Evolutionary conservation across 2,113 vertebrate species (phyloP).

Genomic region (Pangasianodon hypophthalmus): DNA sequence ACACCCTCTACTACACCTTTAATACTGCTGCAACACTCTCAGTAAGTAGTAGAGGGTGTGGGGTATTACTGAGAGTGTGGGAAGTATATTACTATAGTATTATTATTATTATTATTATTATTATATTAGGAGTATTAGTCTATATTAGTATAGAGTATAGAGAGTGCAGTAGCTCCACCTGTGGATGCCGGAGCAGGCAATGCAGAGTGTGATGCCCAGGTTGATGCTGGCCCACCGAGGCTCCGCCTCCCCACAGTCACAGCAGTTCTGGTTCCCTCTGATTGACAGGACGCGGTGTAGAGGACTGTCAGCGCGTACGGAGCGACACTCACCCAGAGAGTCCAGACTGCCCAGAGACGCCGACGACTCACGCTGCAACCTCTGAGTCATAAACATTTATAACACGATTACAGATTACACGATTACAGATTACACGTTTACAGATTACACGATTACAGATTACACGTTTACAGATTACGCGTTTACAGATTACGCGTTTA

Average conservation of each 20-base stretch:
- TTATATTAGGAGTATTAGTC: no score
- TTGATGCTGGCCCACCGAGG: conserved; percentile 98
- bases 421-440: neutral
- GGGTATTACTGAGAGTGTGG: neutral
- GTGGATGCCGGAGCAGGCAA: conserved; percentile 96
- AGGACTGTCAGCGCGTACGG: conserved; percentile 86
- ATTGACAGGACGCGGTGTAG: conserved; percentile 87
- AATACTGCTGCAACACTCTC: no score
- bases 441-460: neutral
- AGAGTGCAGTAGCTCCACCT: conserved; percentile 70
- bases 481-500: neutral
- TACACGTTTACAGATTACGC: neutral
- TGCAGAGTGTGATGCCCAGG: conserved; percentile 93
- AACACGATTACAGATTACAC: neutral
- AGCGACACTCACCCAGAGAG: conserved; percentile 82
- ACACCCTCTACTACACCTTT: no score
- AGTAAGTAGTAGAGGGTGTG: neutral
- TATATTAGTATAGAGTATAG: neutral
- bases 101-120: no score
- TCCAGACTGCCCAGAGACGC: conserved; percentile 88
- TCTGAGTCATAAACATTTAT: neutral
- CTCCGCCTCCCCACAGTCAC: conserved; percentile 90
- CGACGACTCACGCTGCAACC: conserved; percentile 81
- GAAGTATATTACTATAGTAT: no score
- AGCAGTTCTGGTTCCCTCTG: conserved; percentile 86